A percentile compares a stretch with the other conserved stretches of the same genome.
Evolutionary conservation across 2,797 vertebrate species (phyloP).

Genomic region (Buceros bicornis): DNA sequence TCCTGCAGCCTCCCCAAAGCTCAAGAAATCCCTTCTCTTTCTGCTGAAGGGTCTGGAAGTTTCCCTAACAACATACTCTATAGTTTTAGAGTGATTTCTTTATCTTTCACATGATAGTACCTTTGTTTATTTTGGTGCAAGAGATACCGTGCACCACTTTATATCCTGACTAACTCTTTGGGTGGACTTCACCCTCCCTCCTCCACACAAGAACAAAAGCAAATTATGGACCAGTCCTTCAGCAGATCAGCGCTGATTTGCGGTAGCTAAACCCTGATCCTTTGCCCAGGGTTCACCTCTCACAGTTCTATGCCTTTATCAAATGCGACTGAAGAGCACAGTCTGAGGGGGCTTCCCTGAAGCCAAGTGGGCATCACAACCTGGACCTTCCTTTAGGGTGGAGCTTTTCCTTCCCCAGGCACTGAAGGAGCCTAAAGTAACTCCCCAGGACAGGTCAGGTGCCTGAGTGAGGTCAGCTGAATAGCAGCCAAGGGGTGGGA

Average conservation of each 20-base stretch:
- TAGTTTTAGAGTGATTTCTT: not conserved
- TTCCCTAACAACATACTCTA: not conserved
- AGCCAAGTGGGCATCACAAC: not conserved
- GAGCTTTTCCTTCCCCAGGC: not conserved
- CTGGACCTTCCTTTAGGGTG: not conserved
- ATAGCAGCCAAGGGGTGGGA: not conserved
- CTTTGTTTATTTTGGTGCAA: not conserved
- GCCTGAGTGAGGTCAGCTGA: not conserved
- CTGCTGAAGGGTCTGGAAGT: not conserved
- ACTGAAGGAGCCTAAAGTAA: not conserved
- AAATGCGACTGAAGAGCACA: not conserved
- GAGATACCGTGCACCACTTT: not conserved
- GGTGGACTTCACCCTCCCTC: not conserved
- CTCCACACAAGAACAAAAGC: not conserved
- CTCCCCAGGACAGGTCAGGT: not conserved
- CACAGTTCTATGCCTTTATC: not conserved
- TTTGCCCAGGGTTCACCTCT: not conserved
- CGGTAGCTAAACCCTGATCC: not conserved
- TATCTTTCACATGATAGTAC: not conserved
- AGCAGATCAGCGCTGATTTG: not conserved
- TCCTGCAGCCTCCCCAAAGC: not conserved
- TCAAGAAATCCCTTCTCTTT: not conserved
- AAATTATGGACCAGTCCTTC: not conserved
- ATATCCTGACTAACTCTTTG: not conserved
- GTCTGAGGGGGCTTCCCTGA: not conserved